These are phyloP conservation scores for Myxocyprinus asiaticus DNA, from an alignment of 2,113 vertebrate genomes.

Conservation along the genomic window DNA sequence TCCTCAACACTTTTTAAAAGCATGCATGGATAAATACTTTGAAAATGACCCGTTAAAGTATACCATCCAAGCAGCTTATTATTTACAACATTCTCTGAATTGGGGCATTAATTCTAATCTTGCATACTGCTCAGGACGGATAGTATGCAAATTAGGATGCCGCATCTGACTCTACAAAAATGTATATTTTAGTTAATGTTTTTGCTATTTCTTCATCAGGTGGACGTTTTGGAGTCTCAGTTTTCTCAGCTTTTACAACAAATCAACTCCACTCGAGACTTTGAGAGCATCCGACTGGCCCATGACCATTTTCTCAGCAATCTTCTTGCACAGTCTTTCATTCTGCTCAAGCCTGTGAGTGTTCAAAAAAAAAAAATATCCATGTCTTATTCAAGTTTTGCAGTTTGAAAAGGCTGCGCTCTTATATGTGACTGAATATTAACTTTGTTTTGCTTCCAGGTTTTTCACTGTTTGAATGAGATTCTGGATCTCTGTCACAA, in stretches of 20 bases:
- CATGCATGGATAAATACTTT: no score
- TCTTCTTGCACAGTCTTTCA: conserved; percentile 95
- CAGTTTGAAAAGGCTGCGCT: neutral
- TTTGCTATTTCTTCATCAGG: conserved; percentile 67
- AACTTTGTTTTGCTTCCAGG: conserved; percentile 69
- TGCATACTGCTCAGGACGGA: no score
- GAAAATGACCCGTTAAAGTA: no score
- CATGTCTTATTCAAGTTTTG: neutral
- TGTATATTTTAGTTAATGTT: no score
- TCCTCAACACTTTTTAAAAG: no score
- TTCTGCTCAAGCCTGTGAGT: conserved; percentile 92
- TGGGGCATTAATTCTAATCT: no score
- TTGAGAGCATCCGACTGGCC: conserved; percentile 94
- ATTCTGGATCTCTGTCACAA: conserved; percentile 94
- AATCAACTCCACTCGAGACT: conserved; percentile 93
- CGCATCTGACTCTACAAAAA: no score
- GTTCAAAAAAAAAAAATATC: neutral
- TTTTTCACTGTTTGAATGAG: conserved; percentile 97
- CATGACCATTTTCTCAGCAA: conserved; percentile 98
- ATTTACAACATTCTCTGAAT: no score
- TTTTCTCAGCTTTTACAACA: conserved; percentile 97
- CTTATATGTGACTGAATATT: no score
- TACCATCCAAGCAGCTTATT: no score
- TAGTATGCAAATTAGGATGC: no score
- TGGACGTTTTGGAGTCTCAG: conserved; percentile 96